Evolutionary conservation across 2,797 vertebrate species (phyloP), one percentile per base, ranked within the genome.

Genomic region (Manis crassicaudata): DNA sequence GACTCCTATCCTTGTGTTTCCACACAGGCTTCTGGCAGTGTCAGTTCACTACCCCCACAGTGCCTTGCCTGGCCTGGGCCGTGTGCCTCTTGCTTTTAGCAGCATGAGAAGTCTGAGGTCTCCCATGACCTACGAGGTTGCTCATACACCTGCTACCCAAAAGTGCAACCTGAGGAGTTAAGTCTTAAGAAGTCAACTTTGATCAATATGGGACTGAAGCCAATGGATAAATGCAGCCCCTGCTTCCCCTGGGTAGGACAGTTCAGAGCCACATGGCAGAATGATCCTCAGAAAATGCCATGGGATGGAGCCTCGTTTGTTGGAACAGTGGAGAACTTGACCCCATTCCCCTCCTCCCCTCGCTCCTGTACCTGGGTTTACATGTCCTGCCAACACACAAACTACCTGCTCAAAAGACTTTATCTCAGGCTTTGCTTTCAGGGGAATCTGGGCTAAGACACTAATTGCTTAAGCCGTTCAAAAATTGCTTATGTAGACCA

Each of bases 11-110:
- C 52, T 54, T 72, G 12, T 25, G 3, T 7, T 29, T 62, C 37
- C 32, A n/a, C 0, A 1, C 35, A 8, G 8, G 25, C 18, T 0
- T 58, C 58, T 43, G 20, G 13, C 58, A 37, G n/a, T 52, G 32
- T 27, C 1, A 4, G 10, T 1, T n/a, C 11, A 21, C 25, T 14
- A 32, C 17, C 5, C 35, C 1, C 0, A 5, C 12, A 32, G 43
- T 0, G 7, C 11, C 25, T 37, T 6, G 29, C 10, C 43, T 68
- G 65, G 18, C 23, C 11, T 23, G 3, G 5, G 6, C 37, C 25
- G 6, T 5, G 1, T 1, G 5, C 12, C 5, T 23, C 32, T 11
- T 29, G 67, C 27, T 56, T 86, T 35, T 10, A 4, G 2, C 32
- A 35, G 18, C 23, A 4, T 25, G 25, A 20, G 43, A n/a, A 12